Conservation (phyloP, 2,888 invertebrate genomes). For the Bugulina stolonifera region DNA sequence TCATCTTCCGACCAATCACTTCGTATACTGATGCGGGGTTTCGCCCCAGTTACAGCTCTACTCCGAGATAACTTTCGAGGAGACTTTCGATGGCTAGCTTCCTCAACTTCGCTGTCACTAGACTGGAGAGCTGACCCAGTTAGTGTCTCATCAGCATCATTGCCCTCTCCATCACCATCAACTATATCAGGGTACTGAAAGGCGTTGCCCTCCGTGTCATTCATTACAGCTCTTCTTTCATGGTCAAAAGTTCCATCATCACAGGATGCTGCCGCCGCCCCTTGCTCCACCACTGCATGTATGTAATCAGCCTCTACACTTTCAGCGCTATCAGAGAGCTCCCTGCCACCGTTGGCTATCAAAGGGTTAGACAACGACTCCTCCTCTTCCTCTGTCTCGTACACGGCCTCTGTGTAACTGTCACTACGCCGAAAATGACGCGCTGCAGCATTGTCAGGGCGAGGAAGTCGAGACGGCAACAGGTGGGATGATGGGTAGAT, state of each 20-base stretch:
- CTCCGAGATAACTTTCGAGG: constrained; percentile 1
- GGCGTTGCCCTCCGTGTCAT: background rate
- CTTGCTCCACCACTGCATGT: background rate
- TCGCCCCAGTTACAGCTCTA: background rate
- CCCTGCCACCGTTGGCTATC: background rate
- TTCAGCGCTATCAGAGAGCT: constrained; percentile 5
- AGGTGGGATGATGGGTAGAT: background rate
- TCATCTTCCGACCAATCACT: background rate
- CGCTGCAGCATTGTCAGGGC: background rate
- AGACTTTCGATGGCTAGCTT: background rate
- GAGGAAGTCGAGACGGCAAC: background rate
- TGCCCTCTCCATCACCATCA: background rate
- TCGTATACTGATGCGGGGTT: constrained; percentile 5
- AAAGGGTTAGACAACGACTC: background rate
- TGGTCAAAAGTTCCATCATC: too few species aligned
- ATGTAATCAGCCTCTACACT: constrained; percentile 18
- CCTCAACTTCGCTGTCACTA: background rate
- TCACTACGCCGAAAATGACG: background rate
- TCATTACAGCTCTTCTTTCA: background rate
- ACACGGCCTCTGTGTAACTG: constrained; percentile 21
- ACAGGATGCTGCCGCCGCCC: background rate
- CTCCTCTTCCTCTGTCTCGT: background rate
- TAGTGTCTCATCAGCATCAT: constrained; percentile 3
- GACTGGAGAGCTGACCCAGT: background rate
- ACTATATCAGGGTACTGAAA: too few species aligned